phyloP scores from a whole-genome alignment of 2,797 vertebrate genomes.

The Lutjanus argentimaculatus region DNA sequence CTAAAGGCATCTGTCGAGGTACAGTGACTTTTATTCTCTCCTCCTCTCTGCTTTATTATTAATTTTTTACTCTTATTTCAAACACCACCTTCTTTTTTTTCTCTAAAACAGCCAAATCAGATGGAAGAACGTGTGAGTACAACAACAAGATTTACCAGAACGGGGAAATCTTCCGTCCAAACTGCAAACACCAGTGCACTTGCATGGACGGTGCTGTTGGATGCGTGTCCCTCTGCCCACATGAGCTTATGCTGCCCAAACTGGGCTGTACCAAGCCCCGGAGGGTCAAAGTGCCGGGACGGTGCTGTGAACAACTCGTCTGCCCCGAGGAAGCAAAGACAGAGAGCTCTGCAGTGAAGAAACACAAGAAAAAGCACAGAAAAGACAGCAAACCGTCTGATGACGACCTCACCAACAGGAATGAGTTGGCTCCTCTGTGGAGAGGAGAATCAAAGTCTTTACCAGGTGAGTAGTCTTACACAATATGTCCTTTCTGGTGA shows the following conservation, averaged over 20 bases:
- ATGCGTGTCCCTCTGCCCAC: slow-evolving; percentile 92
- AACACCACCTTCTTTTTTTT: neutral
- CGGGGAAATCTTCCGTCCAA: slow-evolving; percentile 93
- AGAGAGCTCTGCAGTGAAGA: slow-evolving; percentile 58
- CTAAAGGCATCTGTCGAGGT: slow-evolving; percentile 94
- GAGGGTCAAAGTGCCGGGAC: slow-evolving; percentile 88
- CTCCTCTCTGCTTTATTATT: neutral
- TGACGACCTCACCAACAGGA: slow-evolving; percentile 85
- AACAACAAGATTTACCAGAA: slow-evolving; percentile 95
- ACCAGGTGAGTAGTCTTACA: slow-evolving; percentile 83
- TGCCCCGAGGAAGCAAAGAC: slow-evolving; percentile 83
- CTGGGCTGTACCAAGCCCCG: slow-evolving; percentile 88
- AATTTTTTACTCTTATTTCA: neutral
- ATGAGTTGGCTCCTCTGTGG: slow-evolving; percentile 86
- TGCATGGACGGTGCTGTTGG: slow-evolving; percentile 93
- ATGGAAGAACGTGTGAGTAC: slow-evolving; percentile 94
- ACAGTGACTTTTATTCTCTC: slow-evolving; percentile 54
- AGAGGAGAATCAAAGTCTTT: slow-evolving; percentile 85
- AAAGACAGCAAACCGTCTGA: slow-evolving; percentile 78
- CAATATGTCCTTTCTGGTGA: too few relatives aligned
- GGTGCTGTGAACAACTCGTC: slow-evolving; percentile 91
- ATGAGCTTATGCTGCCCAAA: slow-evolving; percentile 88
- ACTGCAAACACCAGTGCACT: slow-evolving; percentile 96
- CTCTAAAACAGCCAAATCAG: slow-evolving; percentile 87
- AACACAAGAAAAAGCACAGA: slow-evolving; percentile 81